Evolutionary conservation across 2,113 vertebrate genomes (phyloP).

Genomic region (Grus americana): DNA sequence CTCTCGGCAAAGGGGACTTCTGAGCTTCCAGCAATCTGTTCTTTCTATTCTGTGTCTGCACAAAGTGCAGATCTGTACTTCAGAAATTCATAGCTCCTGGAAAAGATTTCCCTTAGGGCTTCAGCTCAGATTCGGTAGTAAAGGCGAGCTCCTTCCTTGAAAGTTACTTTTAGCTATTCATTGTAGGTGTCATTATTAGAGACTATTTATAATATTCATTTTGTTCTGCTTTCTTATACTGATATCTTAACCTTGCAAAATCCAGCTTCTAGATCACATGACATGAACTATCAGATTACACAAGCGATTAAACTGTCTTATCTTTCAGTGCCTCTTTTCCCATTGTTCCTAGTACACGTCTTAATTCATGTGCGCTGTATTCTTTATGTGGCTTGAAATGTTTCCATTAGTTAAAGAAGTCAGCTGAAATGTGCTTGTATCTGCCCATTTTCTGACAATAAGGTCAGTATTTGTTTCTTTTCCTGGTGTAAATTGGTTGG

Average conservation of each 20-base stretch:
- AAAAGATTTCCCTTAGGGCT: neutral
- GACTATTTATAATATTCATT: neutral
- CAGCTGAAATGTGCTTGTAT: neutral
- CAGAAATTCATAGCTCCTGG: neutral
- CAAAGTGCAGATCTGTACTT: neutral
- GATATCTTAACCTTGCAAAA: slow-evolving; percentile 27
- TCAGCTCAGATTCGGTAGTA: neutral
- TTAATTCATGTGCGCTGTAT: neutral
- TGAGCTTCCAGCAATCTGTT: neutral
- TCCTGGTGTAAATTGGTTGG: neutral
- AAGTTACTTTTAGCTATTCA: neutral
- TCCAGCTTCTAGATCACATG: neutral
- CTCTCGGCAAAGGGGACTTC: neutral
- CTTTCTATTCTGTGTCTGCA: neutral
- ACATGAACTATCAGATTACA: slow-evolving; percentile 7
- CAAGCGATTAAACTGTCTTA: slow-evolving; percentile 38
- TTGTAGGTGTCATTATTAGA: neutral
- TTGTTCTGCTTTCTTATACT: neutral
- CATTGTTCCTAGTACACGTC: neutral
- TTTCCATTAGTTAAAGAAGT: neutral
- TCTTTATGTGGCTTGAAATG: neutral
- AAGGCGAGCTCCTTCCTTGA: neutral
- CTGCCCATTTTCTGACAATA: neutral
- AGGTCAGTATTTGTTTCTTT: neutral
- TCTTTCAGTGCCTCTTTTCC: slow-evolving; percentile 38